Conservation (phyloP, 2,797 vertebrate species). For the Channallabes apus region DNA sequence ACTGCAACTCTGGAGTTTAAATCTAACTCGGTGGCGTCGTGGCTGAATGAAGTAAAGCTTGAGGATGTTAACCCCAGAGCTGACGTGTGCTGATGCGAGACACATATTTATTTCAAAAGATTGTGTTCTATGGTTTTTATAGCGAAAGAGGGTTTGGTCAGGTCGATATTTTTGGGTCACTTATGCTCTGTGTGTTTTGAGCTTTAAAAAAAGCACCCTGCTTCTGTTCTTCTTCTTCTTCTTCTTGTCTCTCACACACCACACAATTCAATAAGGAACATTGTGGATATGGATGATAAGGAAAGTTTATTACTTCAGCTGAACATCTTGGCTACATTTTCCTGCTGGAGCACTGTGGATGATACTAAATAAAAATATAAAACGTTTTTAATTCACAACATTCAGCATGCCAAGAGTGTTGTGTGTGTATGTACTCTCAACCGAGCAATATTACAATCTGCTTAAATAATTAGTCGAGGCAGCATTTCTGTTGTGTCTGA, state of each 20-base stretch:
- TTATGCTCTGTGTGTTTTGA: background rate
- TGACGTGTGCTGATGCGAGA: background rate
- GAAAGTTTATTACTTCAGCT: background rate
- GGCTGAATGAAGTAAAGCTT: conserved; percentile 23
- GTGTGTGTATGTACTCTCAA: background rate
- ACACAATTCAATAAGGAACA: background rate
- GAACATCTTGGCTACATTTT: background rate
- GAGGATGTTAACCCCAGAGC: background rate
- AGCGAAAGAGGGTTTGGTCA: background rate
- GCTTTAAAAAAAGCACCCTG: background rate
- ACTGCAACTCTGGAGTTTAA: conserved; percentile 67
- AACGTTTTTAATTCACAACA: background rate
- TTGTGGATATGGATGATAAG: background rate
- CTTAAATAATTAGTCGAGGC: background rate
- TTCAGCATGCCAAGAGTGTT: background rate
- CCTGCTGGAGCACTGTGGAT: background rate
- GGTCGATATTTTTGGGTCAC: background rate
- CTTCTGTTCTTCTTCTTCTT: background rate
- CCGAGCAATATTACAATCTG: background rate
- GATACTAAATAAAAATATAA: background rate
- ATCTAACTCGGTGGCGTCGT: conserved; percentile 8
- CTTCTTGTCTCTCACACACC: background rate
- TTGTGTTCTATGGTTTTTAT: background rate
- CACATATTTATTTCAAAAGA: background rate
- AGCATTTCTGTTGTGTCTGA: background rate